Percentiles rank a stretch among this genome's conserved stretches.
These are phyloP conservation scores for Cyphomyrmex costatus DNA, from an alignment of 1,140 invertebrate genomes.

Conservation along the genomic window DNA sequence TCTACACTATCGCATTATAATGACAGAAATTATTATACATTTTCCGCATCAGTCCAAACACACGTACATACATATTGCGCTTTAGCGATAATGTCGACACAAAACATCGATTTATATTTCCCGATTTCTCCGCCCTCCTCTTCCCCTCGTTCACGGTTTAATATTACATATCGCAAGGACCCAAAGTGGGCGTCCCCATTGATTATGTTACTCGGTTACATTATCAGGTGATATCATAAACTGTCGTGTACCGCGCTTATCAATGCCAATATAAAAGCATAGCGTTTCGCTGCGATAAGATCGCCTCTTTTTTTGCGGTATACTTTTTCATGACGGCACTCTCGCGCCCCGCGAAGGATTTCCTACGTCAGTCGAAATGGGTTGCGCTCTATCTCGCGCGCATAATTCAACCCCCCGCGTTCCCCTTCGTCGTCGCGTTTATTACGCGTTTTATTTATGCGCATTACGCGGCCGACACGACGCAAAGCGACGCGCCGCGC, in stretches of 20 bases:
- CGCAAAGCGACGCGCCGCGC: slow-evolving; percentile 7
- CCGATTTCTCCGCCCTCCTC: too few relatives aligned
- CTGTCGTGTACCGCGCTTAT: slow-evolving; percentile 17
- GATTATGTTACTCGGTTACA: slow-evolving; percentile 3
- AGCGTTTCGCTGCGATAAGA: slow-evolving; percentile 22
- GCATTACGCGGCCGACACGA: slow-evolving; percentile 42
- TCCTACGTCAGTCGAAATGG: slow-evolving; percentile 20
- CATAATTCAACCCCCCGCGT: slow-evolving; percentile 49
- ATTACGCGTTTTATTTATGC: slow-evolving; percentile 60
- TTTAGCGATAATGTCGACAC: slow-evolving; percentile 25
- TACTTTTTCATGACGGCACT: slow-evolving; percentile 23
- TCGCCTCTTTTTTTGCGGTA: not conserved
- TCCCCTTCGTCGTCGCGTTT: not conserved
- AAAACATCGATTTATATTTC: slow-evolving; percentile 22
- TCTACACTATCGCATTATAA: not conserved
- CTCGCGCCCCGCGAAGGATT: slow-evolving; percentile 12
- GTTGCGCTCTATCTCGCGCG: slow-evolving; percentile 49
- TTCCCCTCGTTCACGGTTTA: not conserved
- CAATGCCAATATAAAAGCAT: slow-evolving; percentile 34
- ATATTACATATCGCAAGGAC: not conserved
- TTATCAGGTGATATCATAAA: slow-evolving; percentile 26
- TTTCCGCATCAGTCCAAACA: not conserved
- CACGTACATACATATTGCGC: not conserved
- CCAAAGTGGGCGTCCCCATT: not conserved
- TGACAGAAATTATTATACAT: not conserved